Percentiles rank a stretch among this genome's conserved stretches.
Evolutionary conservation across 2,113 vertebrate species (phyloP).

Genomic region (Apteryx owenii): DNA sequence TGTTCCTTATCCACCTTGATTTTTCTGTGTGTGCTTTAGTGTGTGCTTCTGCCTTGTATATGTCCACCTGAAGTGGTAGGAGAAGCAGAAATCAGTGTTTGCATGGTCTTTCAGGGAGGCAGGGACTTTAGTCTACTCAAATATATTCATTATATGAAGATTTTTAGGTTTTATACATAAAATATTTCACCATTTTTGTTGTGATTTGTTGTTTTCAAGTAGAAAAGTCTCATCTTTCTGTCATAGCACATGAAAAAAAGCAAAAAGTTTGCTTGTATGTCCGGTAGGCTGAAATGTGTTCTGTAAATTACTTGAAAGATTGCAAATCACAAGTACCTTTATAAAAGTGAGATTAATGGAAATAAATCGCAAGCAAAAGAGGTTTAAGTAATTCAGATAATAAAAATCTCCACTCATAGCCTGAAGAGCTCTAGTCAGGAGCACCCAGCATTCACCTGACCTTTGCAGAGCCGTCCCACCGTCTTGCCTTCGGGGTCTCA

Average conservation of each 20-base stretch:
- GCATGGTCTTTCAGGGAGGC: background rate
- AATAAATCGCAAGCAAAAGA: background rate
- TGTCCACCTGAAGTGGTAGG: no score
- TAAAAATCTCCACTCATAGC: background rate
- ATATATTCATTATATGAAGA: background rate
- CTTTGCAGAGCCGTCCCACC: fast-evolving
- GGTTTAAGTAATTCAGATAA: background rate
- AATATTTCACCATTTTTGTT: background rate
- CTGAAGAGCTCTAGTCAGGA: background rate
- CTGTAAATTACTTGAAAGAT: background rate
- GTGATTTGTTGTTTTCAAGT: background rate
- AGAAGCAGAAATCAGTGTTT: background rate
- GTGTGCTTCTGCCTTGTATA: no score
- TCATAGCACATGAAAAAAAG: background rate
- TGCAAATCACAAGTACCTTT: background rate
- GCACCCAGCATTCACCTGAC: background rate
- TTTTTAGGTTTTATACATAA: background rate
- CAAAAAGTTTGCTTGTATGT: fast-evolving
- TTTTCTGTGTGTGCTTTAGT: no score
- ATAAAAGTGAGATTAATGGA: background rate
- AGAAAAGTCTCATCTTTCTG: background rate
- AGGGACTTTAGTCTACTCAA: background rate
- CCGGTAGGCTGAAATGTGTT: background rate
- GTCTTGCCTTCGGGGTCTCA: background rate
- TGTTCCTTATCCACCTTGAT: no score